phyloP scores from a whole-genome alignment of 2,113 vertebrate genomes.

The Zosterops pallidus region DNA sequence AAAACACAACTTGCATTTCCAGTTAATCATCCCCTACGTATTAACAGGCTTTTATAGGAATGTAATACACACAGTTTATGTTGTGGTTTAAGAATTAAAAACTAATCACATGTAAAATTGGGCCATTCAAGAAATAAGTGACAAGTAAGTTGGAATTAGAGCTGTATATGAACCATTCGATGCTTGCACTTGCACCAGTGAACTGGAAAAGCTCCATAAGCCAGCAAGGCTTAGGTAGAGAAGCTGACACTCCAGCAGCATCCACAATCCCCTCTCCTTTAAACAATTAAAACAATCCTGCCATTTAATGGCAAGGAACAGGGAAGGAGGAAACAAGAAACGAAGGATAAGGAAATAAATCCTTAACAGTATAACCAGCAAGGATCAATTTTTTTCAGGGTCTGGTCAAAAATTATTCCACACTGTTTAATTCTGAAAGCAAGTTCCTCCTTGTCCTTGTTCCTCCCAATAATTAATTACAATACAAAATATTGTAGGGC shows the following conservation, averaged over 20 bases:
- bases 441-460: background rate
- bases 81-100: slow-evolving; percentile 75
- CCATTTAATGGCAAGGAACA: background rate
- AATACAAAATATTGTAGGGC: background rate
- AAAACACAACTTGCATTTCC: background rate
- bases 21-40: slow-evolving; percentile 17
- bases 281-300: slow-evolving; percentile 6
- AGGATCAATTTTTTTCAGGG: background rate
- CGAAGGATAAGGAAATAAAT: background rate
- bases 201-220: slow-evolving; percentile 37
- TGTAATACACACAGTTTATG: slow-evolving; percentile 65
- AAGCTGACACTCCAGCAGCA: background rate
- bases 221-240: background rate
- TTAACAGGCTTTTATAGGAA: background rate
- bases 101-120: slow-evolving; percentile 73
- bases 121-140: slow-evolving; percentile 55
- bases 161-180: background rate
- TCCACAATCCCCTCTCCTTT: background rate
- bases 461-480: background rate
- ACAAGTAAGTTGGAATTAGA: slow-evolving; percentile 40
- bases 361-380: background rate
- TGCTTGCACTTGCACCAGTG: slow-evolving; percentile 36
- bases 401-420: background rate
- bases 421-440: background rate
- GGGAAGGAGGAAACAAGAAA: background rate